A percentile compares a stretch with the other conserved stretches of the same genome.
phyloP scores from a whole-genome alignment of 1,140 invertebrate genomes.

The Drosophila prosaltans region DNA sequence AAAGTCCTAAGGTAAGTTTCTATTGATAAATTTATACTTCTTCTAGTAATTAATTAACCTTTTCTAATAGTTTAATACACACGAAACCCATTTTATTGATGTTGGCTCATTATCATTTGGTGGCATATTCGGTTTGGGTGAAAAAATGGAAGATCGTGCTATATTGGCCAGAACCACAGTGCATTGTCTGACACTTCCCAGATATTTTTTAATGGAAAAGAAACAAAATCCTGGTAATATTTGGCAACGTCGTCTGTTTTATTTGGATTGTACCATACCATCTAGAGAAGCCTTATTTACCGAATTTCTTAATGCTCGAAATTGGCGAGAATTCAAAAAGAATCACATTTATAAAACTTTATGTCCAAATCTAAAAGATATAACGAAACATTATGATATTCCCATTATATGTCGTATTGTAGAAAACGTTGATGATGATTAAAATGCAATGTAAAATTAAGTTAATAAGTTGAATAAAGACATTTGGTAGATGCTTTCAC shows the following conservation, averaged over 20 bases:
- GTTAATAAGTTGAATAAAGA: too few relatives aligned
- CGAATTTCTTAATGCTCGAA: slow-evolving; percentile 83
- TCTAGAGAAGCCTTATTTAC: slow-evolving; percentile 83
- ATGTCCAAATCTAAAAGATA: slow-evolving; percentile 2
- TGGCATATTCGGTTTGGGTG: slow-evolving; percentile 83
- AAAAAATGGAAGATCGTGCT: slow-evolving; percentile 84
- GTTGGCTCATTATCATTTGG: slow-evolving; percentile 73
- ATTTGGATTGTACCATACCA: slow-evolving; percentile 85
- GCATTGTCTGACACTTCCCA: slow-evolving; percentile 85
- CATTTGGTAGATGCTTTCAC: too few relatives aligned
- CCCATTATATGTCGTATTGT: slow-evolving; percentile 77
- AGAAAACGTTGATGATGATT: slow-evolving; percentile 31
- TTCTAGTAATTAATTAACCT: too few relatives aligned
- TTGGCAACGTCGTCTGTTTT: slow-evolving; percentile 85
- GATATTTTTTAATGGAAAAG: slow-evolving; percentile 85
- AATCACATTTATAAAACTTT: slow-evolving; percentile 76
- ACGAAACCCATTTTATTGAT: slow-evolving; percentile 65
- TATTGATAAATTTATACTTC: too few relatives aligned
- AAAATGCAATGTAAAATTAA: slow-evolving; percentile 5
- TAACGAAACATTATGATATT: slow-evolving; percentile 58
- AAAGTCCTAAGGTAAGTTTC: too few relatives aligned
- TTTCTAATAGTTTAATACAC: too few relatives aligned
- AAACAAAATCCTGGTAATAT: slow-evolving; percentile 85
- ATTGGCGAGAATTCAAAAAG: slow-evolving; percentile 84
- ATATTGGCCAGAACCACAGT: slow-evolving; percentile 84